phyloP scores from a whole-genome alignment of 2,888 invertebrate genomes.

The Timema podura region DNA sequence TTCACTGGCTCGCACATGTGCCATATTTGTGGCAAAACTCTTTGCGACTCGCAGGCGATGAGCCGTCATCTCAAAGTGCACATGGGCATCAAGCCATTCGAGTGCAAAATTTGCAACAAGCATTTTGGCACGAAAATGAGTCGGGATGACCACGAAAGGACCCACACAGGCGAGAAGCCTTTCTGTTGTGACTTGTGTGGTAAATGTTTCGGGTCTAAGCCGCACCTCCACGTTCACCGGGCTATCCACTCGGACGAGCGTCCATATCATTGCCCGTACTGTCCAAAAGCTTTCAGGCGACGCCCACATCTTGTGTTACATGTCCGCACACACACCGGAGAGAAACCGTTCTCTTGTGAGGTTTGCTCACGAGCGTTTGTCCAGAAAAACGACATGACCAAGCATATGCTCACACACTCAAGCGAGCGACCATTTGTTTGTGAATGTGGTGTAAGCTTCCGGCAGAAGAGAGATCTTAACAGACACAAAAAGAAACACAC shows the following conservation, averaged over 20 bases:
- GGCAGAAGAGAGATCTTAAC: conserved; percentile 13
- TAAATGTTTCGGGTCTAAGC: conserved; percentile 24
- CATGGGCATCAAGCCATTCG: conserved; percentile 17
- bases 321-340: conserved; percentile 41
- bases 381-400: conserved; percentile 42
- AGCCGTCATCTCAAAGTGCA: conserved; percentile 24
- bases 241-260: conserved; percentile 36
- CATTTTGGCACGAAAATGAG: conserved; percentile 25
- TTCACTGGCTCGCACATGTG: conserved; percentile 7
- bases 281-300: conserved; percentile 39
- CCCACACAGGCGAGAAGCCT: conserved; percentile 25
- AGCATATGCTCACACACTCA: conserved; percentile 34
- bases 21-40: conserved; percentile 55
- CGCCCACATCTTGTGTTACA: conserved; percentile 40
- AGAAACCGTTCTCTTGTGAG: conserved; percentile 40
- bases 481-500: conserved; percentile 10
- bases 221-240: conserved; percentile 24
- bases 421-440: conserved; percentile 12
- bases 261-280: conserved; percentile 39
- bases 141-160: conserved; percentile 23
- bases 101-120: conserved; percentile 22
- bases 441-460: conserved; percentile 13
- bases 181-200: conserved; percentile 21
- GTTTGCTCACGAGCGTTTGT: conserved; percentile 39
- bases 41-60: conserved; percentile 52